phyloP scores from a whole-genome alignment of 2,888 invertebrate species.

The Scaptomyza tumidula region DNA sequence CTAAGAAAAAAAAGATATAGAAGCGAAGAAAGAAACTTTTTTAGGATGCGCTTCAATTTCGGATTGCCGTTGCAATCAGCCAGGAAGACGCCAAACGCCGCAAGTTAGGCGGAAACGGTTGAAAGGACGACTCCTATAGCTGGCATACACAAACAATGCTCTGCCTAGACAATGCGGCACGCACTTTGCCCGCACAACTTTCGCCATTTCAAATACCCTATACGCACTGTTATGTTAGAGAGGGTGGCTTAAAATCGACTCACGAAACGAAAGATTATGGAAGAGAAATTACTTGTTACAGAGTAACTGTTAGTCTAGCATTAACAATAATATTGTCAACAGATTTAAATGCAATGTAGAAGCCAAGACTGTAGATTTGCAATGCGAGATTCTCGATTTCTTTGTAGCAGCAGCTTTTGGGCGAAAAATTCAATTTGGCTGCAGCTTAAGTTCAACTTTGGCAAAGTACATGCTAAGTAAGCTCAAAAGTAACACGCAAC shows the following conservation, averaged over 20 bases:
- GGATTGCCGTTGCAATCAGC: slow-evolving; percentile 76
- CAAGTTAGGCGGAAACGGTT: slow-evolving; percentile 73
- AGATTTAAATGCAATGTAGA: slow-evolving; percentile 41
- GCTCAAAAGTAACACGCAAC: slow-evolving; percentile 73
- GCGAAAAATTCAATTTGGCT: slow-evolving; percentile 70
- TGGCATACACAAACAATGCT: slow-evolving; percentile 20
- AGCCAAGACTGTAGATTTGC: slow-evolving; percentile 55
- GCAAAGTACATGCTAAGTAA: slow-evolving; percentile 77
- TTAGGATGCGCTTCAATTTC: slow-evolving; percentile 74
- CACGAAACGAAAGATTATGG: background rate
- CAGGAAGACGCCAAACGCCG: slow-evolving; percentile 69
- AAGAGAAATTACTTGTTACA: background rate
- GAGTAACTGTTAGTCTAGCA: slow-evolving; percentile 21
- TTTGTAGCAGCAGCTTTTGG: background rate
- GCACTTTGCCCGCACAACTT: slow-evolving; percentile 66
- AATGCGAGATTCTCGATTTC: slow-evolving; percentile 60
- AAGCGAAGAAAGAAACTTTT: slow-evolving; percentile 45
- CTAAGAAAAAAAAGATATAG: background rate
- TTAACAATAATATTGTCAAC: background rate
- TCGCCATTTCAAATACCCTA: slow-evolving; percentile 45
- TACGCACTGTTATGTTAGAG: too few species aligned
- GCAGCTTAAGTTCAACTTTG: slow-evolving; percentile 71
- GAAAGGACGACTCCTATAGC: background rate
- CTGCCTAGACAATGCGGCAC: slow-evolving; percentile 66
- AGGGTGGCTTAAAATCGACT: background rate